phyloP scores from a whole-genome alignment of 1,140 invertebrate species.

The Neelides sp. region DNA sequence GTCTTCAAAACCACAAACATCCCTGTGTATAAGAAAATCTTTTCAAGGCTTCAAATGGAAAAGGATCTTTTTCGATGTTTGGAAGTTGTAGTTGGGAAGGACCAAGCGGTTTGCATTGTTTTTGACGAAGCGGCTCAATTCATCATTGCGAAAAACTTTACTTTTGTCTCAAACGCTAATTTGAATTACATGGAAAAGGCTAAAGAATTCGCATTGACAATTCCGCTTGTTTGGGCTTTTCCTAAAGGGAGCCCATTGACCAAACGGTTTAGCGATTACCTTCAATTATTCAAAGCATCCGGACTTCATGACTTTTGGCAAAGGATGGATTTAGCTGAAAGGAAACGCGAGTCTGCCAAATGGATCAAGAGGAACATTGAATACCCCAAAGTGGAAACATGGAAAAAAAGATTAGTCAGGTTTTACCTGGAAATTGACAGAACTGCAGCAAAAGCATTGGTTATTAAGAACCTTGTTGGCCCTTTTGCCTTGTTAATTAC shows the following conservation, averaged over 20 bases:
- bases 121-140: conserved; percentile 8
- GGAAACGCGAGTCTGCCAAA: neutral
- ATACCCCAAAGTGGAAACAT: neutral
- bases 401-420: neutral
- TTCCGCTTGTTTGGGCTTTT: conserved; percentile 10
- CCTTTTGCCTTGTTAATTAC: conserved; percentile 1
- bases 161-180: neutral
- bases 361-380: neutral
- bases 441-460: neutral
- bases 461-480: conserved; percentile 2
- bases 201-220: conserved; percentile 7
- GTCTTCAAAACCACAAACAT: neutral
- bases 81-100: neutral
- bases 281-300: neutral
- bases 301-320: conserved; percentile 6
- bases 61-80: conserved; percentile 9
- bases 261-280: neutral
- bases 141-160: conserved; percentile 9
- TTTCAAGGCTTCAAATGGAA: neutral
- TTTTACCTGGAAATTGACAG: neutral
- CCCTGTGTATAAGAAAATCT: conserved; percentile 6
- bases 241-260: conserved; percentile 6
- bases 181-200: neutral
- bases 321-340: neutral
- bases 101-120: conserved; percentile 8